phyloP scores from a whole-genome alignment of 2,888 invertebrate genomes.

The Ethmia dodecea region DNA sequence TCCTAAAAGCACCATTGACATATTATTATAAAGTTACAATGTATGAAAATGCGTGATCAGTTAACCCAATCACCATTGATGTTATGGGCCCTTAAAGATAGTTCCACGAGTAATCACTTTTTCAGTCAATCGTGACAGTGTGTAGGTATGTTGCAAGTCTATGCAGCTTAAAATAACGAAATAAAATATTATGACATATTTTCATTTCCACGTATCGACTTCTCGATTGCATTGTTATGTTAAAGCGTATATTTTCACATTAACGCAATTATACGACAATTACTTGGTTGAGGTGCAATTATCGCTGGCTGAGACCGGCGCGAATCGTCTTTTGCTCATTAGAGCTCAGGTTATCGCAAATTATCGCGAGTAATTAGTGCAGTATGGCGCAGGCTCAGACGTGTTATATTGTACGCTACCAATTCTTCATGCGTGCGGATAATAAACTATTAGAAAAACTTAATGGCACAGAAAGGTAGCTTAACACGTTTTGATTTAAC shows the following conservation, averaged over 20 bases:
- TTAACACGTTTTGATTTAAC: too few relatives aligned
- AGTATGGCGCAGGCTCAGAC: constrained; percentile 5
- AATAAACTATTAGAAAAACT: constrained; percentile 4
- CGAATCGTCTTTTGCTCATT: constrained; percentile 62
- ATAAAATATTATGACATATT: too few relatives aligned
- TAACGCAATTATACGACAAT: constrained; percentile 74
- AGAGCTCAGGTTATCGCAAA: constrained; percentile 50
- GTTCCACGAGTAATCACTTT: too few relatives aligned
- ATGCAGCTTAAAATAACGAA: too few relatives aligned
- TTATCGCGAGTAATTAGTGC: constrained; percentile 51
- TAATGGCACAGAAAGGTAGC: neutral
- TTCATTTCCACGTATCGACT: constrained; percentile 45
- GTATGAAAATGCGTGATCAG: too few relatives aligned
- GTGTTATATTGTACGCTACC: constrained; percentile 2
- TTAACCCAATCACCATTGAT: too few relatives aligned
- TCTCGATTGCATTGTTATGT: constrained; percentile 64
- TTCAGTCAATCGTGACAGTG: too few relatives aligned
- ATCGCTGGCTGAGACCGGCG: constrained; percentile 46
- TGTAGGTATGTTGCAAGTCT: too few relatives aligned
- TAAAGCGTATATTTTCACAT: constrained; percentile 72
- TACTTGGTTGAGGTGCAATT: constrained; percentile 54
- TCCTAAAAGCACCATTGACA: too few relatives aligned
- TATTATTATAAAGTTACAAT: too few relatives aligned
- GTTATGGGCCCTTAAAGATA: too few relatives aligned
- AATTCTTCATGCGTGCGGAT: constrained; percentile 1